Evolutionary conservation across 2,113 vertebrate genomes (phyloP).

Genomic region (Gambusia holbrooki): DNA sequence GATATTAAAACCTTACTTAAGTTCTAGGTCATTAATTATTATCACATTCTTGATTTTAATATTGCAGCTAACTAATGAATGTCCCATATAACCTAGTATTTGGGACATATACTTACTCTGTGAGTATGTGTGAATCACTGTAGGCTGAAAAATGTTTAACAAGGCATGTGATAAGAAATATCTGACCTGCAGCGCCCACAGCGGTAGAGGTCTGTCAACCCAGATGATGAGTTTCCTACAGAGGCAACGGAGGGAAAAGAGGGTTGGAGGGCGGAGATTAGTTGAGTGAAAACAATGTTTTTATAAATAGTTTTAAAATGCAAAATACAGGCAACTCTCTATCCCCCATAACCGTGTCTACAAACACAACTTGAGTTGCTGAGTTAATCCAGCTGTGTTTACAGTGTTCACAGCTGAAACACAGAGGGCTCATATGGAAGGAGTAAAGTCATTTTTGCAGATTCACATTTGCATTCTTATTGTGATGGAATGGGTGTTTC

Average conservation of each 20-base stretch:
- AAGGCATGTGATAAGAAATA: slow-evolving; percentile 7
- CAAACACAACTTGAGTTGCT: slow-evolving; percentile 15
- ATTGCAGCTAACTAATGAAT: neutral
- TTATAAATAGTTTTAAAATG: neutral
- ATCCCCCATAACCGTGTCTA: neutral
- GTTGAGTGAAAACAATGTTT: slow-evolving; percentile 5
- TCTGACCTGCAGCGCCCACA: slow-evolving; percentile 86
- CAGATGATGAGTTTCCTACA: slow-evolving; percentile 85
- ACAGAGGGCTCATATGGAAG: slow-evolving; percentile 26
- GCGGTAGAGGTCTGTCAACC: slow-evolving; percentile 85
- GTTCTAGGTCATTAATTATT: no score
- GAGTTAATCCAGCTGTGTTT: no score
- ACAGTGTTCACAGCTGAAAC: slow-evolving; percentile 12
- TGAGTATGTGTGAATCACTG: slow-evolving; percentile 16
- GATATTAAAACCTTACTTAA: no score
- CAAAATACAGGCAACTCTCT: neutral
- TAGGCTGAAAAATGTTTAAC: slow-evolving; percentile 25
- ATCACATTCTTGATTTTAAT: neutral
- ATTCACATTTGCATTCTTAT: slow-evolving; percentile 44
- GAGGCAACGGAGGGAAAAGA: slow-evolving; percentile 6
- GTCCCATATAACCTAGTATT: neutral
- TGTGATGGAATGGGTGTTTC: slow-evolving; percentile 19
- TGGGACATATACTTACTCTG: neutral
- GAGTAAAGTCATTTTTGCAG: slow-evolving; percentile 45
- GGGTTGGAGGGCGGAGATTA: slow-evolving; percentile 3